These are phyloP conservation scores for Tridacna crocea DNA, from an alignment of 2,888 invertebrate genomes.

Conservation along the genomic window DNA sequence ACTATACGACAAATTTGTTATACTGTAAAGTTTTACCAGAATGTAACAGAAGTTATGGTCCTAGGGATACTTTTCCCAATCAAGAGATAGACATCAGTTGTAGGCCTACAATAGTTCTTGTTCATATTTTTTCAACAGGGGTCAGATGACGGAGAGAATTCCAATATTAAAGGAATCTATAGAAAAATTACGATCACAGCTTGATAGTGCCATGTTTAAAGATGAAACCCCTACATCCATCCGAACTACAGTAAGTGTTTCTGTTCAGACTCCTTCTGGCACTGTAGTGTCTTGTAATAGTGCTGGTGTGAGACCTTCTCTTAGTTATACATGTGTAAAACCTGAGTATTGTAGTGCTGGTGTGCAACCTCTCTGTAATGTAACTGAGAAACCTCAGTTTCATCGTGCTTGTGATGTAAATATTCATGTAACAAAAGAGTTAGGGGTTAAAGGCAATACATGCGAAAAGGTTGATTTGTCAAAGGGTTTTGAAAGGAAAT, in stretches of 20 bases:
- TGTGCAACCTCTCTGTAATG: not conserved
- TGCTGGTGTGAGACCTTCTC: conserved; percentile 7
- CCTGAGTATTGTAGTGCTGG: not conserved
- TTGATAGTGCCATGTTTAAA: conserved; percentile 51
- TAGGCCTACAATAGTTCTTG: no score
- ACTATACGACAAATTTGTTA: no score
- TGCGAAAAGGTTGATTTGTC: not conserved
- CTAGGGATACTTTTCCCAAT: no score
- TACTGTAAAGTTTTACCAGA: no score
- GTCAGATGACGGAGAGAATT: conserved; percentile 67
- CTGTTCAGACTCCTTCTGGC: not conserved
- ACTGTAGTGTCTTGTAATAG: conserved; percentile 8
- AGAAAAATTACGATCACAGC: conserved; percentile 61
- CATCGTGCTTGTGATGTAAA: not conserved
- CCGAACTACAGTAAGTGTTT: conserved; percentile 64
- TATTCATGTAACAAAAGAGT: not conserved
- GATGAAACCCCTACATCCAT: conserved; percentile 58
- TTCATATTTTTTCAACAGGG: conserved; percentile 23
- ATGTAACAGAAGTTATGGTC: no score
- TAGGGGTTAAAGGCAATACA: not conserved
- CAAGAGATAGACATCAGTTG: no score
- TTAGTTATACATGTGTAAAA: not conserved
- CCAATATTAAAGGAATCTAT: conserved; percentile 74
- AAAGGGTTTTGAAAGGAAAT: conserved; percentile 4
- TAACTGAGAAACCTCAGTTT: not conserved